phyloP scores from a whole-genome alignment of 2,113 vertebrate genomes.

The Myotis brandtii region DNA sequence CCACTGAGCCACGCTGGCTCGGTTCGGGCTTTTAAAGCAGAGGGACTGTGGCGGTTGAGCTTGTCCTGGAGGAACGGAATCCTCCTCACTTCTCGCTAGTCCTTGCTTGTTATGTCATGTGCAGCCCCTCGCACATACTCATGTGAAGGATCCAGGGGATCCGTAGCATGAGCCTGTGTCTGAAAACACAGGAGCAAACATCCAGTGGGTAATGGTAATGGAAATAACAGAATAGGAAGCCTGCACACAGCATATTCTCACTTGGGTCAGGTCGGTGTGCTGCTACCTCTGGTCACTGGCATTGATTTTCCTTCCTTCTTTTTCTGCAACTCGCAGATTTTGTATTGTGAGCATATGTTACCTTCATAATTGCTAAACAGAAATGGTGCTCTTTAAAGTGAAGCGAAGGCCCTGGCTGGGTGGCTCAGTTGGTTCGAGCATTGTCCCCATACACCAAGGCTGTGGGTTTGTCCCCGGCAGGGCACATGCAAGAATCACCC shows the following conservation, averaged over 20 bases:
- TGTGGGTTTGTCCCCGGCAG: not conserved
- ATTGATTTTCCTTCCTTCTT: not conserved
- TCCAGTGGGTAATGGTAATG: not conserved
- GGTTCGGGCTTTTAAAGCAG: not conserved
- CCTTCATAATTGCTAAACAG: not conserved
- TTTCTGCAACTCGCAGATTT: not conserved
- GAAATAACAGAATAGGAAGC: not conserved
- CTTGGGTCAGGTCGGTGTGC: not conserved
- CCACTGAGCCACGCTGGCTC: too few species aligned
- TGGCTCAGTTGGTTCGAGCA: not conserved
- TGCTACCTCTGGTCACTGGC: not conserved
- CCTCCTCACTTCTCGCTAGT: not conserved
- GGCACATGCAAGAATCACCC: not conserved
- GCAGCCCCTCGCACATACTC: not conserved
- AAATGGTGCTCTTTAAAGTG: not conserved
- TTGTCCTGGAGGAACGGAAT: not conserved
- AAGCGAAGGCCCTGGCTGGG: not conserved
- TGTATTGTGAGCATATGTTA: not conserved
- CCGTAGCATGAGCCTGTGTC: not conserved
- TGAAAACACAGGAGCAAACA: not conserved
- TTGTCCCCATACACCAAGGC: not conserved
- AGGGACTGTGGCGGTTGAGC: not conserved
- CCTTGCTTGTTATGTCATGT: not conserved
- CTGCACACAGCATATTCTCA: not conserved
- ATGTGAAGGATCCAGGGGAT: not conserved